These are phyloP conservation scores for Anoplophora glabripennis DNA, from an alignment of 1,140 invertebrate genomes.

Conservation along the genomic window DNA sequence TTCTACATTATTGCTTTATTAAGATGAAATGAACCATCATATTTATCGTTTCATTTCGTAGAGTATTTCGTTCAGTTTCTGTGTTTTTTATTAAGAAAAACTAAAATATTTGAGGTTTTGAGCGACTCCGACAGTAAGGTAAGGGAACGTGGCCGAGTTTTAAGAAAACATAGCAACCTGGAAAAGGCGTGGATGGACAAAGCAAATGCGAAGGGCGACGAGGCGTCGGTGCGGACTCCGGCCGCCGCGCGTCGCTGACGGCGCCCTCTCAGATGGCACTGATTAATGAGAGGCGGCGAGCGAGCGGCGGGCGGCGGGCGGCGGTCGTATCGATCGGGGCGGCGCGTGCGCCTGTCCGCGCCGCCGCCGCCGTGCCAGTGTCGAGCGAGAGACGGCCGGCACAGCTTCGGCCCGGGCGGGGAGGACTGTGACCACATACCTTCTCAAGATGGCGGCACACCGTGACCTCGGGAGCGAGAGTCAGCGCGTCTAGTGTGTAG, in stretches of 20 bases:
- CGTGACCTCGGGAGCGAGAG: conserved; percentile 32
- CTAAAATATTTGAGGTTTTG: no score
- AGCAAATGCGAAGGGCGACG: background rate
- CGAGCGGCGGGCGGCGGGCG: conserved; percentile 18
- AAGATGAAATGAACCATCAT: no score
- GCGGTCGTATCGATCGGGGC: conserved; percentile 26
- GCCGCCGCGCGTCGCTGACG: conserved; percentile 11
- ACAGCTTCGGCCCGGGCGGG: conserved; percentile 49
- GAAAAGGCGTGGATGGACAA: no score
- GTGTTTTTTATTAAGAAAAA: no score
- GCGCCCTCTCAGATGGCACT: background rate
- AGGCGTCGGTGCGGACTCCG: conserved; percentile 8
- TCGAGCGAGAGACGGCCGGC: conserved; percentile 35
- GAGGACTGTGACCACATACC: conserved; percentile 40
- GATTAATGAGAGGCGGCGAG: conserved; percentile 18
- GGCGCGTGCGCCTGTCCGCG: conserved; percentile 30
- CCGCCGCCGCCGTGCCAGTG: conserved; percentile 28
- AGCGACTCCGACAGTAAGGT: no score
- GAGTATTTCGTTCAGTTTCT: no score
- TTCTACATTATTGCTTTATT: no score
- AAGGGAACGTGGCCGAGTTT: no score
- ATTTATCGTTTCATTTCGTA: no score
- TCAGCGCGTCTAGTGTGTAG: conserved; percentile 31
- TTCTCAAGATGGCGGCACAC: conserved; percentile 46
- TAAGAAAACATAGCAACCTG: no score